Conservation (phyloP, 2,888 invertebrate genomes). For the Disparrhopalites patrizii region DNA sequence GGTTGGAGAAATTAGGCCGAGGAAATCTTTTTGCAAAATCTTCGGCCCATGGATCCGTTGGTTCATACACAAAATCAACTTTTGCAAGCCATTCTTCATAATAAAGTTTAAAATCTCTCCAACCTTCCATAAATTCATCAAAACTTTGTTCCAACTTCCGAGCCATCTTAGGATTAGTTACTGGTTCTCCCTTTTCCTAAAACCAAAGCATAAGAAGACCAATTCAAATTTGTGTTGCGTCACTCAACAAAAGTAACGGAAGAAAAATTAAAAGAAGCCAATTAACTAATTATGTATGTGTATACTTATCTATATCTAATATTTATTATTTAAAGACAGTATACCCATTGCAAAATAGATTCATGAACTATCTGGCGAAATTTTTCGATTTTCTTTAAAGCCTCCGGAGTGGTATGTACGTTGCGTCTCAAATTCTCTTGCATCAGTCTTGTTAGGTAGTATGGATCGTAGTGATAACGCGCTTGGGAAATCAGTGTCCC, state of each 20-base stretch:
- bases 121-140: constrained; percentile 34
- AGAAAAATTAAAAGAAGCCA: background rate
- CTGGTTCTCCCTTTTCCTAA: constrained; percentile 40
- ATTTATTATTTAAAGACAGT: constrained; percentile 2
- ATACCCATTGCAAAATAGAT: constrained; percentile 56
- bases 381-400: constrained; percentile 61
- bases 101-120: constrained; percentile 33
- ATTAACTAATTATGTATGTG: no score
- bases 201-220: background rate
- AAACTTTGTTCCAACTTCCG: constrained; percentile 20
- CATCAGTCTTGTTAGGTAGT: constrained; percentile 67
- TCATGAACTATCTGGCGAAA: constrained; percentile 60
- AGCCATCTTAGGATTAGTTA: constrained; percentile 11
- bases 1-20: no score
- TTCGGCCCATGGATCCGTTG: constrained; percentile 19
- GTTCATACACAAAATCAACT: constrained; percentile 8
- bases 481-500: constrained; percentile 69
- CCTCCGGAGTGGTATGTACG: constrained; percentile 61
- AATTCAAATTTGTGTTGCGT: background rate
- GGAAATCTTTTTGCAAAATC: background rate
- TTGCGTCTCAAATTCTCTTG: constrained; percentile 61
- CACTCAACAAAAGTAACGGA: background rate
- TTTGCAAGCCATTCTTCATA: constrained; percentile 30
- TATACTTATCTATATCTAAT: no score
- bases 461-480: constrained; percentile 59